These are phyloP conservation scores for Melanaphis sacchari DNA, from an alignment of 1,140 invertebrate genomes.

Conservation along the genomic window DNA sequence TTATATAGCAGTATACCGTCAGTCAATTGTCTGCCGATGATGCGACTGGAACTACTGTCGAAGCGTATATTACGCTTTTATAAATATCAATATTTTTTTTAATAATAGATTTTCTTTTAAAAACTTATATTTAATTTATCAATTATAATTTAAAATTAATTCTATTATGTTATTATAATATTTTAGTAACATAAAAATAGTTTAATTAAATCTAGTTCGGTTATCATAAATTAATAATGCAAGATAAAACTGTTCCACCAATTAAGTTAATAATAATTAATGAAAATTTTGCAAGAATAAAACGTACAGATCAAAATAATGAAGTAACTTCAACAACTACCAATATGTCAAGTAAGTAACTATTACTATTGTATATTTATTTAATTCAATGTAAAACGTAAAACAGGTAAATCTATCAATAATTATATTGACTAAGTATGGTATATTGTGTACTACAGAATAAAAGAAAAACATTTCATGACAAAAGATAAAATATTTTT, in stretches of 20 bases:
- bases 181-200: too few relatives aligned
- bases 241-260: not conserved
- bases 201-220: too few relatives aligned
- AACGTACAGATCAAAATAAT: not conserved
- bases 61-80: too few relatives aligned
- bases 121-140: too few relatives aligned
- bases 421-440: not conserved
- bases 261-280: not conserved
- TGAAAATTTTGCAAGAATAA: too few relatives aligned
- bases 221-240: not conserved
- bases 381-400: too few relatives aligned
- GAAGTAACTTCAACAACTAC: not conserved
- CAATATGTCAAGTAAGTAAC: not conserved
- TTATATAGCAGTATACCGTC: not conserved
- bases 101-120: too few relatives aligned
- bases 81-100: too few relatives aligned
- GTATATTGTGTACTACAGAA: not conserved
- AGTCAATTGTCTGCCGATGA: not conserved
- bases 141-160: not conserved
- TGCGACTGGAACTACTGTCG: too few relatives aligned
- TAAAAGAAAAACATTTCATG: not conserved
- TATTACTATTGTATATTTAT: not conserved
- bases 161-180: not conserved
- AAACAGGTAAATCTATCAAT: not conserved
- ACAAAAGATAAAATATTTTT: not conserved